Conservation (phyloP, 2,888 invertebrate species). For the Drosophila borealis region DNA sequence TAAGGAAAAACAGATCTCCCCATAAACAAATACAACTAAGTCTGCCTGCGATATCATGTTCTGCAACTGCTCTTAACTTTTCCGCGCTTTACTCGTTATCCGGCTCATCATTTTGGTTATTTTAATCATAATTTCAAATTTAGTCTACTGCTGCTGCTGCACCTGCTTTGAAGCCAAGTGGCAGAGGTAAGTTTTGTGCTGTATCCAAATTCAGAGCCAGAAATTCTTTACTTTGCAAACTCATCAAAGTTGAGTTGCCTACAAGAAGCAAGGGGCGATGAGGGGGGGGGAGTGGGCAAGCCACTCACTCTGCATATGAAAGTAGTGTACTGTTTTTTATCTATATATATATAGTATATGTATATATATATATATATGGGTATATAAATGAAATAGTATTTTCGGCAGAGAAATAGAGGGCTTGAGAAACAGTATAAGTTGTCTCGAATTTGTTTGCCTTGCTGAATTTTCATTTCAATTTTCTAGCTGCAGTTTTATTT, state of each 20-base stretch:
- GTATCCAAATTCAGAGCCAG: constrained; percentile 5
- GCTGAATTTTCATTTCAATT: constrained; percentile 78
- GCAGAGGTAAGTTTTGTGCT: constrained; percentile 28
- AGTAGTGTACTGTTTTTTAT: constrained; percentile 1
- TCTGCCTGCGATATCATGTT: background rate
- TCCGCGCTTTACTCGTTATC: constrained; percentile 32
- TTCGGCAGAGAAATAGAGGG: constrained; percentile 32
- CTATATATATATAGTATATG: background rate
- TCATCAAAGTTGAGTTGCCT: constrained; percentile 71
- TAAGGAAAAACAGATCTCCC: too few species aligned
- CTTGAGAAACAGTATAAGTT: constrained; percentile 56
- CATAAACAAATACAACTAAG: background rate
- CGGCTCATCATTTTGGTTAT: constrained; percentile 58
- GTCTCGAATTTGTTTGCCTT: constrained; percentile 72
- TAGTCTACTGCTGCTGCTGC: constrained; percentile 30
- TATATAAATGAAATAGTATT: constrained; percentile 37
- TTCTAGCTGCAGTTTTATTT: constrained; percentile 71
- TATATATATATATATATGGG: constrained; percentile 10
- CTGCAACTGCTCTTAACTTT: background rate
- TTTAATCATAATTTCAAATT: constrained; percentile 69
- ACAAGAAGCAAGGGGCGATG: constrained; percentile 12
- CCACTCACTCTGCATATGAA: constrained; percentile 4
- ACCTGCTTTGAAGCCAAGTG: constrained; percentile 13
- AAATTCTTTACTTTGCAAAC: constrained; percentile 62
- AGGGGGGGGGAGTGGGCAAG: background rate